These are phyloP conservation scores for Brachionus manjavacas DNA, from an alignment of 1,140 invertebrate genomes.

Conservation along the genomic window DNA sequence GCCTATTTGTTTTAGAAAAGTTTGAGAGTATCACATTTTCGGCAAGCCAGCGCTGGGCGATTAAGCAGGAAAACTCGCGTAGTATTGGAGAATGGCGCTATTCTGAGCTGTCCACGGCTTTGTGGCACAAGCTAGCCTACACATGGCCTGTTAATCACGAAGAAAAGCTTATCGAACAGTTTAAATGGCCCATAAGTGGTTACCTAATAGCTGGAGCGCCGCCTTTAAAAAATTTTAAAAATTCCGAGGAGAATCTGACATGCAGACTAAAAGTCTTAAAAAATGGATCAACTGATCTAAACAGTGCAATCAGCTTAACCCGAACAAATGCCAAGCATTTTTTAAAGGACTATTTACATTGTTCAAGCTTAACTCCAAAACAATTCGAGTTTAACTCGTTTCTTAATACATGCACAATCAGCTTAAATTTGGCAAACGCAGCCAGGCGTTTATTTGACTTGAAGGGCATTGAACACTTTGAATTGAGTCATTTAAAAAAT, in stretches of 20 bases:
- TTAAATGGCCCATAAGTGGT: slow-evolving; percentile 58
- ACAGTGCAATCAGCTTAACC: slow-evolving; percentile 48
- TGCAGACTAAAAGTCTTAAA: slow-evolving; percentile 48
- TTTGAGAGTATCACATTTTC: background rate
- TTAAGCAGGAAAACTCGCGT: background rate
- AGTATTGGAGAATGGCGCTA: slow-evolving; percentile 55
- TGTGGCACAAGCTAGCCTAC: slow-evolving; percentile 54
- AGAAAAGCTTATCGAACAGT: slow-evolving; percentile 51
- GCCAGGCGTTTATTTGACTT: slow-evolving; percentile 55
- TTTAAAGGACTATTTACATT: slow-evolving; percentile 11
- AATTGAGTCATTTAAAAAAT: slow-evolving; percentile 48
- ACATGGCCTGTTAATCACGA: slow-evolving; percentile 55
- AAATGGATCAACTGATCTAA: slow-evolving; percentile 51
- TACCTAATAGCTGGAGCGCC: slow-evolving; percentile 54
- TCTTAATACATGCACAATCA: slow-evolving; percentile 52
- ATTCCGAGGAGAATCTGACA: background rate
- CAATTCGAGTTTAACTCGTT: slow-evolving; percentile 49
- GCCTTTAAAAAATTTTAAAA: slow-evolving; percentile 47
- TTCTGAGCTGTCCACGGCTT: slow-evolving; percentile 51
- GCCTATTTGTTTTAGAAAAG: slow-evolving; percentile 12
- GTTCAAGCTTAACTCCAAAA: background rate
- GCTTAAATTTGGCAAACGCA: slow-evolving; percentile 54
- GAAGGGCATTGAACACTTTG: slow-evolving; percentile 53
- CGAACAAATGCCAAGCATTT: background rate
- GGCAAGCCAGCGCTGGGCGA: slow-evolving; percentile 28